Percentiles rank a stretch among this genome's conserved stretches.
These are phyloP conservation scores for Anas platyrhynchos DNA, from an alignment of 2,113 vertebrate genomes.

Conservation along the genomic window DNA sequence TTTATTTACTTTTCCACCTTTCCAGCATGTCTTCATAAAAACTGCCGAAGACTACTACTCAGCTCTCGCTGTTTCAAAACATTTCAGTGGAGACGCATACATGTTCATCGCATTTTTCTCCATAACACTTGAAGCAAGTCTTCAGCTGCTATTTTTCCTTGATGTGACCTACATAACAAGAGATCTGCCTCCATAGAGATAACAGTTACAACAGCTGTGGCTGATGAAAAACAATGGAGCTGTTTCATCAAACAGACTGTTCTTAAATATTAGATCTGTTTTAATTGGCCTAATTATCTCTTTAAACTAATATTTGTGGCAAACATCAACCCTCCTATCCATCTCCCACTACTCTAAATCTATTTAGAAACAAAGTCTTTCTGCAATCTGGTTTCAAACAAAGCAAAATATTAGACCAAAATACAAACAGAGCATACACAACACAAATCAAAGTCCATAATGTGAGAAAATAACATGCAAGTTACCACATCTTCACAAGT, in stretches of 20 bases:
- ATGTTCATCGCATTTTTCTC: conserved; percentile 37
- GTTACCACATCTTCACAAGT: fast-evolving
- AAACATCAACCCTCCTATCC: conserved; percentile 22
- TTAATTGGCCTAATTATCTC: conserved; percentile 64
- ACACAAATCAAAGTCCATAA: background rate
- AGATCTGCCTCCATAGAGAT: conserved; percentile 61
- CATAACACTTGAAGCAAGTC: conserved; percentile 24
- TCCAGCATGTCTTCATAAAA: background rate
- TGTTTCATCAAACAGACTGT: conserved; percentile 64
- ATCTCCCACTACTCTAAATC: background rate
- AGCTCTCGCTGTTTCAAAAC: background rate
- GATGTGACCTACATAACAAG: conserved; percentile 75
- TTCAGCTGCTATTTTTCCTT: conserved; percentile 68
- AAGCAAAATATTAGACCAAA: background rate
- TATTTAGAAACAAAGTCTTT: background rate
- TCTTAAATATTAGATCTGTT: conserved; percentile 48
- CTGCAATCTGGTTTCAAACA: background rate
- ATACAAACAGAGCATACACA: background rate
- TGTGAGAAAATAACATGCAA: background rate
- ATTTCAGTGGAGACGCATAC: background rate
- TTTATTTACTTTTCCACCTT: background rate
- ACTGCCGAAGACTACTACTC: background rate
- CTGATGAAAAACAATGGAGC: conserved; percentile 67
- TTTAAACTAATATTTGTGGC: conserved; percentile 42
- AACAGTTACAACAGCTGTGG: conserved; percentile 71